Conservation (phyloP, 35 echinoderm and acorn worm species). For the Apostichopus japonicus region DNA sequence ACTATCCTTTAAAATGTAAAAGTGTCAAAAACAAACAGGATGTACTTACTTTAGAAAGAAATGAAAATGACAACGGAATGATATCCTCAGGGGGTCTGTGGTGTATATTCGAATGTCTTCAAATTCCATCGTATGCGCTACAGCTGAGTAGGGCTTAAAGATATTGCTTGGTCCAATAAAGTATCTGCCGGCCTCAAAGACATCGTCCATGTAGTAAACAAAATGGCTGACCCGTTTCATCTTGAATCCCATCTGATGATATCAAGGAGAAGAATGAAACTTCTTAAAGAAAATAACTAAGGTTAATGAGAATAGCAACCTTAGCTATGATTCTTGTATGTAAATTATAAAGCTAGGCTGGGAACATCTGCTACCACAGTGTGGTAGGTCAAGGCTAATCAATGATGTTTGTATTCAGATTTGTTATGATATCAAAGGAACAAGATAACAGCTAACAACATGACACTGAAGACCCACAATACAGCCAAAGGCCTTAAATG, state of each 20-base stretch:
- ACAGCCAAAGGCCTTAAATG: too few species aligned
- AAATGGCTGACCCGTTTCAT: conserved; percentile 13
- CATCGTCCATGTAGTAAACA: conserved; percentile 46
- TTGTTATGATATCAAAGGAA: too few species aligned
- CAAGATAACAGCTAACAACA: too few species aligned
- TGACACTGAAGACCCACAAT: too few species aligned
- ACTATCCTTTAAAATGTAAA: too few species aligned
- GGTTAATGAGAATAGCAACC: too few species aligned
- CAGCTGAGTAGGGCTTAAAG: conserved; percentile 61
- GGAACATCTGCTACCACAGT: too few species aligned
- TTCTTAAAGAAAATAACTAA: background rate
- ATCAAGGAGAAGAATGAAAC: background rate
- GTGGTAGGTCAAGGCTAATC: too few species aligned
- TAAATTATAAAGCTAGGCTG: too few species aligned
- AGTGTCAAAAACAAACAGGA: too few species aligned
- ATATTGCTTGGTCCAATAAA: conserved; percentile 57
- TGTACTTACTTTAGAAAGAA: conserved; percentile 37
- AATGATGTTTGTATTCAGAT: too few species aligned
- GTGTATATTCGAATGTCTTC: conserved; percentile 52
- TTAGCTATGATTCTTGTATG: too few species aligned
- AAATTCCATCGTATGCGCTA: conserved; percentile 42
- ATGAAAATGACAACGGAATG: conserved; percentile 52
- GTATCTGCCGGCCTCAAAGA: conserved; percentile 58
- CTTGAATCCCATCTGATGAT: conserved; percentile 59
- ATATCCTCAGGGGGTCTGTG: conserved; percentile 45